Percentiles rank a stretch among this genome's conserved stretches.
Conservation (phyloP, 2,888 invertebrate species). For the Oxyteleia sp. region DNA sequence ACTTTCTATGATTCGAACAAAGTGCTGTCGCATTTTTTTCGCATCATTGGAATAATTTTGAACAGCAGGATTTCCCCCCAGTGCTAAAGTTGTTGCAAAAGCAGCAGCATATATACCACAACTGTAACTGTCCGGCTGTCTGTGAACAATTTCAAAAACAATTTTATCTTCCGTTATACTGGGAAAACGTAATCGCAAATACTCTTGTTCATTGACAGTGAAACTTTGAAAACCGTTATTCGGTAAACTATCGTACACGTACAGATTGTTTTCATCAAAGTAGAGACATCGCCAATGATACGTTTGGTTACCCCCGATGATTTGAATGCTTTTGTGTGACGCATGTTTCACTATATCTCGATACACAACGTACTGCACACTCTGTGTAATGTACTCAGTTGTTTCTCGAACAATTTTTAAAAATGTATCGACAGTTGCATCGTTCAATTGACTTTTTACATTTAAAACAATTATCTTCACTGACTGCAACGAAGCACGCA, state of each 20-base stretch:
- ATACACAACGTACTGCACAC: constrained; percentile 11
- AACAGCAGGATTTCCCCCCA: constrained; percentile 8
- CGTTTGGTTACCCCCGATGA: not conserved
- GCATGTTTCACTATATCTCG: not conserved
- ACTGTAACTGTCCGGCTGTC: not conserved
- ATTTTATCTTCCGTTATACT: not conserved
- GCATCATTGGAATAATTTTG: constrained; percentile 1
- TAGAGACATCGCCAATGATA: constrained; percentile 13
- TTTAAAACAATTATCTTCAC: not conserved
- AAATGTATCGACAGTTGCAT: constrained; percentile 24
- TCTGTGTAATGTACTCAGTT: not conserved
- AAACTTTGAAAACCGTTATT: not conserved
- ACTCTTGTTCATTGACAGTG: not conserved
- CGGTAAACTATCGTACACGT: constrained; percentile 15
- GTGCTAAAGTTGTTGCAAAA: constrained; percentile 10
- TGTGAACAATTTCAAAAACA: not conserved
- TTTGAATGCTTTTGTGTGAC: constrained; percentile 3
- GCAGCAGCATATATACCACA: constrained; percentile 10
- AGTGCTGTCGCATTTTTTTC: constrained; percentile 13
- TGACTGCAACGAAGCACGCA: not conserved
- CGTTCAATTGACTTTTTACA: not conserved
- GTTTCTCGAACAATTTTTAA: constrained; percentile 25
- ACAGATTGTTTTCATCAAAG: not conserved
- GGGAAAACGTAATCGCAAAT: constrained; percentile 15
- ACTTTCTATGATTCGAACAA: constrained; percentile 2